Evolutionary conservation across 2,797 vertebrate genomes (phyloP).

Genomic region (Catostomus latipinnis): DNA sequence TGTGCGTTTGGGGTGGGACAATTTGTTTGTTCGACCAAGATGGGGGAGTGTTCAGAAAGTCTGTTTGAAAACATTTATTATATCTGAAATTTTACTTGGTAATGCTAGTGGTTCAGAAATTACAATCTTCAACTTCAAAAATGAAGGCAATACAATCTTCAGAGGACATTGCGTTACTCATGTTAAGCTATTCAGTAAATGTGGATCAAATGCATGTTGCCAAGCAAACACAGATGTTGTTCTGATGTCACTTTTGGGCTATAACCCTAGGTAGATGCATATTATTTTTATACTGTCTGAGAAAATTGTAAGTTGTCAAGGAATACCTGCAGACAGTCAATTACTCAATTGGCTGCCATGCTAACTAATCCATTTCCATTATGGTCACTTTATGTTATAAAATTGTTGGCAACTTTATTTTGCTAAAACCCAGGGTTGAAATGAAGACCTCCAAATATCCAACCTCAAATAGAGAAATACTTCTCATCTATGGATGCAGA

Average conservation of each 20-base stretch:
- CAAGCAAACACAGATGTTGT: not conserved
- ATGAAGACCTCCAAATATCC: no score
- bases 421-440: no score
- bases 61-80: no score
- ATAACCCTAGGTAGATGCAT: not conserved
- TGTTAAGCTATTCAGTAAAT: conserved; percentile 14
- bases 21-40: no score
- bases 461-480: not conserved
- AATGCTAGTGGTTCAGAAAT: no score
- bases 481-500: not conserved
- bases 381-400: no score
- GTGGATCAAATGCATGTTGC: not conserved
- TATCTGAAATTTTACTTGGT: no score
- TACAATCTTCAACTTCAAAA: not conserved
- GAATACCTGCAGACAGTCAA: not conserved
- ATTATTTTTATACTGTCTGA: not conserved
- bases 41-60: no score
- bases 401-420: no score
- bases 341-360: not conserved
- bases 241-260: not conserved
- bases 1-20: no score
- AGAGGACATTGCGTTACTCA: no score
- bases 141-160: not conserved
- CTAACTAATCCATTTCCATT: no score
- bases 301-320: not conserved